Base-by-base conservation (phyloP, 1,140 invertebrate species). In the Phocides pigmalion region DNA sequence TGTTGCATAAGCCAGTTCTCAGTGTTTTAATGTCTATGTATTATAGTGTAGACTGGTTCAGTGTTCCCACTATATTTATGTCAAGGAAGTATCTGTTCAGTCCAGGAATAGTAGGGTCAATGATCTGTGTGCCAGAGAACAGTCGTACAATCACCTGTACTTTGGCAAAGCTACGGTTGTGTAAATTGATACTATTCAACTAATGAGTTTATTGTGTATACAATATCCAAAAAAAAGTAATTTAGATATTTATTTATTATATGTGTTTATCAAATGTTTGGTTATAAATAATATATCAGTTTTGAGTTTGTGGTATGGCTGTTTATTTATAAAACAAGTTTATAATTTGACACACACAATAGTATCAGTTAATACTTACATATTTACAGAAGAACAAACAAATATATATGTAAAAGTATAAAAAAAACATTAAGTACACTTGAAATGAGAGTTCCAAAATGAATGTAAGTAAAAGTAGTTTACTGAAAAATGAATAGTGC, bases 91-190 rank as follows among this genome's bases (percentile, higher is more conserved):
- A 58, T 66, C 50, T 64, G 62, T 65, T 64, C 42, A 56, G 66
- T 64, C 62, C 66, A 77, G 74, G 64, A 74, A 74, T 72, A 72
- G 69, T 66, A 49, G 47, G 72, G 66, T 70, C 72, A 68, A 71
- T 37, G 68, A 61, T 62, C 66, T 61, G 15, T 58, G 62, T 49
- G 35, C 39, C 59, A 28, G 49, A 46, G 22, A 42, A 22, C 49
- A 63, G 0, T 47, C 42, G 68, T 74, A 41, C 72, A 65, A 54
- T 74, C 68, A 74, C 68, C 72, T 71, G 68, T 61, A 58, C 39
- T 51, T 74, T 74, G 72, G 72, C 72, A 74, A 65, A 41, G 46
- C 56, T 64, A 47, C 46, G 22, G 44, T 25, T 68, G 64, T 66
- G 72, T 66, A 68, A 61, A 61, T 61, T 47, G 44, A 67, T 53